Percentiles rank a stretch among this genome's conserved stretches.
phyloP scores from a whole-genome alignment of 2,113 vertebrate species.

The Myanophis thanlyinensis region DNA sequence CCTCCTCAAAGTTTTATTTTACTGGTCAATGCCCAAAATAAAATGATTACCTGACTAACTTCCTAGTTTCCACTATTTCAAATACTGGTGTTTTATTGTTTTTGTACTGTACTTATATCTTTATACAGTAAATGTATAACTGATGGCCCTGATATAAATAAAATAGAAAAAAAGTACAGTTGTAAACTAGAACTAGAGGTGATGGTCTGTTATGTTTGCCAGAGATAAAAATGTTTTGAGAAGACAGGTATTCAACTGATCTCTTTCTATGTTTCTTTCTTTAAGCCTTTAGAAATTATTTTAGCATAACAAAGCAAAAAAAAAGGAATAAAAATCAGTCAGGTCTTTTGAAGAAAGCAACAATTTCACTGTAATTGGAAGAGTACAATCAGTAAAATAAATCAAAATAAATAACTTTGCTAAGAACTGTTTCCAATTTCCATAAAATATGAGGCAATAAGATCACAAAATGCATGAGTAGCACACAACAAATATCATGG shows the following conservation, averaged over 20 bases:
- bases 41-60: not conserved
- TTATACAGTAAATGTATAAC: not conserved
- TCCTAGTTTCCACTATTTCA: not conserved
- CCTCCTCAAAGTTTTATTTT: not conserved
- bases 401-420: not conserved
- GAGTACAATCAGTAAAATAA: not conserved
- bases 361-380: not conserved
- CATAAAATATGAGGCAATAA: not conserved
- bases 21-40: not conserved
- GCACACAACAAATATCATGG: not conserved
- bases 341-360: not conserved
- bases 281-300: not conserved
- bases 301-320: not conserved
- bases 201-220: not conserved
- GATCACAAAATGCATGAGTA: not conserved
- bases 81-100: not conserved
- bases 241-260: not conserved
- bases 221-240: not conserved
- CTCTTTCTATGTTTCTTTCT: not conserved
- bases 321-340: not conserved
- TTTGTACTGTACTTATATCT: not conserved
- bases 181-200: not conserved
- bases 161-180: not conserved
- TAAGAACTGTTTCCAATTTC: not conserved
- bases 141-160: not conserved